Base-by-base conservation (phyloP, 2,797 vertebrate species). In the Sebastes steindachneri region DNA sequence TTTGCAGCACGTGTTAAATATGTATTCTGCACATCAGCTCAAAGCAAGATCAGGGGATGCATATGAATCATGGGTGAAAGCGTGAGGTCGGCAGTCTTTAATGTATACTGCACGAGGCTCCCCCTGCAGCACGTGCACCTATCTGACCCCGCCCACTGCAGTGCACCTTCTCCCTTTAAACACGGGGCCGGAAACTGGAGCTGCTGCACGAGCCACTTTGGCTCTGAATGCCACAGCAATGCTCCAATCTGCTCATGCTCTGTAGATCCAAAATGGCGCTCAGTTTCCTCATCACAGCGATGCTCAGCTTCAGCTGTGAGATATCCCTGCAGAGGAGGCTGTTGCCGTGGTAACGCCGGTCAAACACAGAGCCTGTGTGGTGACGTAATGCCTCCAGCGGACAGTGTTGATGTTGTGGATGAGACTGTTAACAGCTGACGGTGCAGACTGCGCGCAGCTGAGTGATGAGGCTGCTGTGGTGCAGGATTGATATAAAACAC, bases 341-440 rank as follows among this genome's bases (percentile, higher is more conserved):
- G 93, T 93, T 92, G 80, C 91, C 90, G 60, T 76, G 79, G 87
- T 73, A 95, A 95, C 92, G 33, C 57, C 76, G 62, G 74, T 62
- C 54, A 75, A 53, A 25, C n/a, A 26, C 51, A 26, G 1, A 48
- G 62, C 35, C 58, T 19, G 35, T 68, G 53, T 12, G 86, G 79
- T 95, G 91, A 95, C 90, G 92, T 94, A 92, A 96, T 94, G 82
- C 68, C 60, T 84, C 70, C 75, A 83, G 82, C 68, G 78, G 80
- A n/a, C 75, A 59, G 83, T 91, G 87, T 89, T 86, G 83, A 82
- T 87, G 83, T 85, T 88, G 53, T 72, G 73, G 59, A 85, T n/a
- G 57, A 74, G 59, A 68, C 35, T 57, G 5, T 45, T 9, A 15
- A 7, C 23, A 9, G 9, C 23, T 57, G 69, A 54, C 9, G 60